Evolutionary conservation across 2,888 invertebrate species (phyloP), one percentile per base, ranked within the genome.

Genomic region (Trisateles emortualis): DNA sequence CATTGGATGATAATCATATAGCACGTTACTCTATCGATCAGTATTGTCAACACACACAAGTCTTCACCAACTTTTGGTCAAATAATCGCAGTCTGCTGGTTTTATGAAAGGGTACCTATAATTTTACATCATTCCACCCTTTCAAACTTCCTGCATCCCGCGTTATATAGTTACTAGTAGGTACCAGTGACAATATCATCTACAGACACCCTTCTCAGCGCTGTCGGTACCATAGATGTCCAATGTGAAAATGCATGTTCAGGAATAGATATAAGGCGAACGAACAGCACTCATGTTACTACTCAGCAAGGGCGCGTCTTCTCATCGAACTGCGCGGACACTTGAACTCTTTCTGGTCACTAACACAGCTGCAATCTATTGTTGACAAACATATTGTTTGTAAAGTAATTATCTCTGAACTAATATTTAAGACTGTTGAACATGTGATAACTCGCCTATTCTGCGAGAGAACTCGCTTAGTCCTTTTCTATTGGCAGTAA

Each of bases 401-500:
- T 72, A 61, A 73, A 63, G 67, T 58, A 49, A 51, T 38, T 5
- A 42, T 58, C 41, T 50, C 44, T 19, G 59, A 49, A 52, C 47
- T 54, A 64, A 49, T 65, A 57, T 61, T 57, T 72, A 73, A 22
- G 55, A 64, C 52, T 76, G 62, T 68, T 81, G 67, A 65, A 76
- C 58, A 63, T 68, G 67, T 68, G 72, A 66, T 47, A 83, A 85
- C 87, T 86, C 79, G 83, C 88, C 86, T 84, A 89, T 83, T 81
- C 83, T 83, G 81, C 72, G 83, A 4, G 83, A 62, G 55, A 88
- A 89, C 49, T 88, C 88, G 43, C 62, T 48, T 3, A 88, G 79
- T 24, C 88, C 89, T 62, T 84, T 87, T 57, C 78, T 78, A 67
- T 87, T 87, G 5, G 78, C 87, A 1, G 87, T 88, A 29, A 76